Evolutionary conservation across 1,140 invertebrate genomes (phyloP).

Genomic region (Danaus melanippus): DNA sequence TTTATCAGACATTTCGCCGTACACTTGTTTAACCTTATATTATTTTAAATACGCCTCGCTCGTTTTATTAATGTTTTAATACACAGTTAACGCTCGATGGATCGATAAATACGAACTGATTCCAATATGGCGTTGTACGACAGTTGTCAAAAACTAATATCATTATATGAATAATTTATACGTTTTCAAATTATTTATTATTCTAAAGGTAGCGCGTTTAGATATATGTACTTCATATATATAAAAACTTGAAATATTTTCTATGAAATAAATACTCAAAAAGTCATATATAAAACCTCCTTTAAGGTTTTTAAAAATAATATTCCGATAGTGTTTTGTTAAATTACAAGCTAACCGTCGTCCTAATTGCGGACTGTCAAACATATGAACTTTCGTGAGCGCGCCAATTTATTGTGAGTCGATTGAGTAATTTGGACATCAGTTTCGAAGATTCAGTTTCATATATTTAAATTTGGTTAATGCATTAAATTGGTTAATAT

Average conservation of each 20-base stretch:
- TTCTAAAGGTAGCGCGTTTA: too few species aligned
- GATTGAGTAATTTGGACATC: slow-evolving; percentile 24
- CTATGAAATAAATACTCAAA: too few species aligned
- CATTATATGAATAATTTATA: too few species aligned
- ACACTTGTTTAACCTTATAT: slow-evolving; percentile 26
- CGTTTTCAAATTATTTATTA: too few species aligned
- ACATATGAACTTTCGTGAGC: slow-evolving; percentile 19
- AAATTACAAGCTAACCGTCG: slow-evolving; percentile 20
- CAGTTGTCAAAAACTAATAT: too few species aligned
- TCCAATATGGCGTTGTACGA: too few species aligned
- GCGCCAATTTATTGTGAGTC: slow-evolving; percentile 23
- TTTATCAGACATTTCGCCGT: slow-evolving; percentile 25
- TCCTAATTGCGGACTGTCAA: slow-evolving; percentile 21
- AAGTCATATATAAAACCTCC: too few species aligned
- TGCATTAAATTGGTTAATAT: too few species aligned
- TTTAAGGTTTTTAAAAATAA: too few species aligned
- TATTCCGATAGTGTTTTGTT: slow-evolving; percentile 6
- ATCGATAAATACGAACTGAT: slow-evolving; percentile 10
- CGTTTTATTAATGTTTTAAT: slow-evolving; percentile 21
- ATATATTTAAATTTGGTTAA: background rate
- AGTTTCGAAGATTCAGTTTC: slow-evolving; percentile 6
- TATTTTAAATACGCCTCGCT: slow-evolving; percentile 26
- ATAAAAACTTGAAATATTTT: too few species aligned
- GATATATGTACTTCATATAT: too few species aligned
- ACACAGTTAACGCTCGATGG: slow-evolving; percentile 18